Conservation (phyloP, 2,113 vertebrate species). For the Nipponia nippon region DNA sequence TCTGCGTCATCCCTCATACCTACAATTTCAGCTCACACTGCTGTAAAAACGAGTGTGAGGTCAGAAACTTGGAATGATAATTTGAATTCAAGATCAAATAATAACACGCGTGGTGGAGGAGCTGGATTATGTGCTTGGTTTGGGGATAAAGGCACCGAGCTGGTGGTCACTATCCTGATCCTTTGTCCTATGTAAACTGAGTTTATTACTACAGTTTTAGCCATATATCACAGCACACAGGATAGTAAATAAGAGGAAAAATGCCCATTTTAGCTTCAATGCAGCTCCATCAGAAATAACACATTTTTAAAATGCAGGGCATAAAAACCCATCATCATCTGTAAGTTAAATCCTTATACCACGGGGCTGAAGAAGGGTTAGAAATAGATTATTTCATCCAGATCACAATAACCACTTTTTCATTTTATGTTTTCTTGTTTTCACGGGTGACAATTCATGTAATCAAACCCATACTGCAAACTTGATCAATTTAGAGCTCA, state of each 20-base stretch:
- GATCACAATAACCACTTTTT: neutral
- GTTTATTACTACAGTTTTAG: neutral
- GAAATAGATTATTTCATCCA: neutral
- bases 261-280: neutral
- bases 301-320: neutral
- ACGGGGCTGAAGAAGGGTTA: neutral
- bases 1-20: neutral
- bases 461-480: neutral
- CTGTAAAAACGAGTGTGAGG: neutral
- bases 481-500: neutral
- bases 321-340: neutral
- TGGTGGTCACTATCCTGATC: neutral
- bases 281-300: neutral
- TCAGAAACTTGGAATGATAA: neutral
- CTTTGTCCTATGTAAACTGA: neutral
- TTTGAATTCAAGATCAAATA: neutral
- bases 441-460: neutral
- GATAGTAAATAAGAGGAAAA: neutral
- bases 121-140: neutral
- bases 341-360: neutral
- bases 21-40: accelerated
- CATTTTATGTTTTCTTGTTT: neutral
- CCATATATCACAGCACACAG: neutral
- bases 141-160: neutral
- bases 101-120: neutral